Evolutionary conservation across 2,888 invertebrate genomes (phyloP).

Genomic region (Alentia gelatinosa): DNA sequence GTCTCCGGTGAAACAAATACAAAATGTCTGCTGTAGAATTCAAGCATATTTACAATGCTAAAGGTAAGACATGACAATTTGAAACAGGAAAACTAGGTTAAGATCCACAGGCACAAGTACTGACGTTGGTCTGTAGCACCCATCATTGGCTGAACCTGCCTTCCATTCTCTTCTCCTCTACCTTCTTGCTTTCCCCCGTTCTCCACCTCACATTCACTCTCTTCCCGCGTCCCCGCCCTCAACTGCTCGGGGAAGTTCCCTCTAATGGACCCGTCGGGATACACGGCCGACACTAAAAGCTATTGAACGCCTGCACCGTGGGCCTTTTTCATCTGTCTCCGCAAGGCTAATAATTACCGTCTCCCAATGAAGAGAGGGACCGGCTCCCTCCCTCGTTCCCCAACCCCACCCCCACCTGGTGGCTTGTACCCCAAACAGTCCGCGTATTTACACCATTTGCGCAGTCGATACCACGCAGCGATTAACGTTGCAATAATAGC

Average conservation of each 20-base stretch:
- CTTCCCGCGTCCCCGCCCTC: neutral
- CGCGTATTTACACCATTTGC: slow-evolving; percentile 42
- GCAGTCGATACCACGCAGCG: neutral
- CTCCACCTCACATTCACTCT: neutral
- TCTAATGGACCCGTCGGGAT: neutral
- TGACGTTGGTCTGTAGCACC: no score
- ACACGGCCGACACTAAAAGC: slow-evolving; percentile 4
- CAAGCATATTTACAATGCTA: no score
- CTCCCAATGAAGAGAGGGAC: neutral
- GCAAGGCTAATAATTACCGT: slow-evolving; percentile 35
- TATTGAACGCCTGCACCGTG: slow-evolving; percentile 22
- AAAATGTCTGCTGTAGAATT: no score
- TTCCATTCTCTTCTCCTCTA: neutral
- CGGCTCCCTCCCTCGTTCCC: neutral
- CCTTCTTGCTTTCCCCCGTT: neutral
- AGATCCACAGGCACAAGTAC: no score
- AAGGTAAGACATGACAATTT: no score
- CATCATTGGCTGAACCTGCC: no score
- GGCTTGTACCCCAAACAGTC: slow-evolving; percentile 22
- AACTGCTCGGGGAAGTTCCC: neutral
- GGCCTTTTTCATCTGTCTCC: slow-evolving; percentile 24
- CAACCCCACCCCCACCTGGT: neutral
- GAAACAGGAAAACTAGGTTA: no score
- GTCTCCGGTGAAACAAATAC: no score
- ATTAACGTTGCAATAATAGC: slow-evolving; percentile 10